Evolutionary conservation across 1,140 invertebrate species (phyloP), one percentile per base, ranked within the genome.

Genomic region (Schlechtendalia chinensis): DNA sequence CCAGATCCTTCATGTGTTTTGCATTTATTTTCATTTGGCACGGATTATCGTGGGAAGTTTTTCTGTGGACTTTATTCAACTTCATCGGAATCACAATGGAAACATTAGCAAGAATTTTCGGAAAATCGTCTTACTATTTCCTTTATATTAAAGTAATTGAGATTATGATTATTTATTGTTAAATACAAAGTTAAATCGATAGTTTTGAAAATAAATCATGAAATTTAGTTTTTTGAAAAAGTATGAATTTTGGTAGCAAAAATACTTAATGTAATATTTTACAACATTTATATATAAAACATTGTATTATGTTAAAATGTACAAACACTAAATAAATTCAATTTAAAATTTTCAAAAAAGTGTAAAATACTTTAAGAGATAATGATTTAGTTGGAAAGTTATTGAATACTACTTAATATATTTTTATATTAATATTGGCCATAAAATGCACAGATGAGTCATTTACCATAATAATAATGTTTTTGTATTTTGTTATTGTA

Each of bases 21-120:
- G 29, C 61, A 22, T 82, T 79, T 75, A 53, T 83, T 22, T 69
- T 82, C 74, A 32, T 82, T 29, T 82, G 82, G 82, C 82, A 82
- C 47, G 82, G 82, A 16, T 58, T 79, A 50, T 53, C 72, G 29
- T 81, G 59, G 69, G 72, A 65, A 63, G 63, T 82, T n/a, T 81
- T 82, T 12, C 65, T 81, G 16, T 82, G 82, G 82, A 65, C 82
- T 32, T 1, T 61, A 1, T 74, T 81, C 5, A 82, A 82, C 29
- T 82, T 59, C 22, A 17, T 65, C 8, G 82, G 82, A 1, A 69
- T 82, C 5, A 72, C 81, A 16, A 11, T 81, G 6, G 82, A 82
- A 81, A 80, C 53, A 0, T 8, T 75, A 56, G 61, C 58, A 11
- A 82, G 58, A n/a, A 19, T 22, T 29, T 67, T 81, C 69, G 65